A percentile compares a stretch with the other conserved stretches of the same genome.
Conservation (phyloP, 2,888 invertebrate species). For the Dusona sp. region DNA sequence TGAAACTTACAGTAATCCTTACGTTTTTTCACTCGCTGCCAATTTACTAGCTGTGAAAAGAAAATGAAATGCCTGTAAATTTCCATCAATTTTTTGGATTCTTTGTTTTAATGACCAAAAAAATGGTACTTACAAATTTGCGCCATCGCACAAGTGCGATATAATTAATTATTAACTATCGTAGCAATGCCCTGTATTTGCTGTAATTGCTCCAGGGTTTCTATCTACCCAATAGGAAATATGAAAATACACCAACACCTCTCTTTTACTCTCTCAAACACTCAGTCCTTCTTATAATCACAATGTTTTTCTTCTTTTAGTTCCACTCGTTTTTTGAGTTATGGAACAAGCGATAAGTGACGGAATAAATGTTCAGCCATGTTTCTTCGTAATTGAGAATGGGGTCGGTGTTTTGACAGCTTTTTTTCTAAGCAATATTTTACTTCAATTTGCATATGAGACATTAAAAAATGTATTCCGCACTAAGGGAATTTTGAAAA, state of each 20-base stretch:
- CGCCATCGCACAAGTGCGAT: constrained; percentile 14
- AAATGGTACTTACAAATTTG: neutral
- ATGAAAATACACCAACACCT: constrained; percentile 7
- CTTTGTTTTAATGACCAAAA: neutral
- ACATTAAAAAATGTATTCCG: neutral
- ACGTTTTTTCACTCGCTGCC: neutral
- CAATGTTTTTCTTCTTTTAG: constrained; percentile 8
- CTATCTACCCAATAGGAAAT: constrained; percentile 26
- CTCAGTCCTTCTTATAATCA: neutral
- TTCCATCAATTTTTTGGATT: neutral
- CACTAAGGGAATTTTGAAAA: neutral
- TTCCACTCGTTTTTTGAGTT: constrained; percentile 23
- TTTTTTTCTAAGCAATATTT: neutral
- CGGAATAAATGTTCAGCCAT: neutral
- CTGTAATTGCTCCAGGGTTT: constrained; percentile 61
- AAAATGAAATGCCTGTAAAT: neutral
- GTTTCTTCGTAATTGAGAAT: constrained; percentile 9
- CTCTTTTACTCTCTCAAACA: neutral
- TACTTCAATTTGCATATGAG: neutral
- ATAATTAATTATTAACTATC: constrained; percentile 50
- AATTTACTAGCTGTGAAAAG: neutral
- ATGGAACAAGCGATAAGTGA: constrained; percentile 17
- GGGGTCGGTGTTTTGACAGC: neutral
- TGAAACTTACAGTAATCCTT: constrained; percentile 35
- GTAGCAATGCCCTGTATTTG: constrained; percentile 48